Base-by-base conservation (phyloP, 2,888 invertebrate species). In the Drosophila paucipuncta region DNA sequence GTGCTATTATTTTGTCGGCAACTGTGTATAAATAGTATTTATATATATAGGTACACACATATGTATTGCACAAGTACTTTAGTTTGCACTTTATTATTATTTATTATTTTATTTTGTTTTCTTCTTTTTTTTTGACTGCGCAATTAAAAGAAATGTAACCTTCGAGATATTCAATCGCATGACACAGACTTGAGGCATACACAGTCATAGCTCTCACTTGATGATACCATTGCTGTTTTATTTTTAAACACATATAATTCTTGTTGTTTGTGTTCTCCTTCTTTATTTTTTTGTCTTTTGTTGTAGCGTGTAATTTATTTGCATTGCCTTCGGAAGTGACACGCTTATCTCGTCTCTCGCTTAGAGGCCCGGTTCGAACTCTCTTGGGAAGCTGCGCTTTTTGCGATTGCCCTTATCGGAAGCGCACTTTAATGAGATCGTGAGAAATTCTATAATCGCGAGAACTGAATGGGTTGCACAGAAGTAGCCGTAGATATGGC, bases 61-160 rank as follows among this genome's bases (percentile, higher is more conserved):
- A 5, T 35, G 22, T 59, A 68, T 58, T 64, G 43, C 16, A 54
- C 47, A 47, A 47, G 47, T 58, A 53, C 49, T 62, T 67, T 18
- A 64, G 41, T 35, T 53, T 69, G 58, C 63, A 80, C 60, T 73
- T 68, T 73, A 72, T 57, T 52, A 25, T 35, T 52, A 35, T 53
- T 30, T 52, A 31, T 58, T 64, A 70, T 18, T 54, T 30, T 52
- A 43, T 69, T 49, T 65, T 49, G 60, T 41, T 16, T 49, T 2
- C 31, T 31, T 30, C 33, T 33, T 47, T 62, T 72, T 73, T 73
- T 65, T 76, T 78, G 62, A 89, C 87, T 85, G 85, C 85, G 86
- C 90, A 86, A 79, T 86, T 89, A 72, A 81, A 88, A 79, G 72
- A 88, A 88, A 81, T 74, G 81, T 41, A 85, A 89, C 77, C 73